Conservation (phyloP, 1,140 invertebrate species). For the Drosophila rufa region DNA sequence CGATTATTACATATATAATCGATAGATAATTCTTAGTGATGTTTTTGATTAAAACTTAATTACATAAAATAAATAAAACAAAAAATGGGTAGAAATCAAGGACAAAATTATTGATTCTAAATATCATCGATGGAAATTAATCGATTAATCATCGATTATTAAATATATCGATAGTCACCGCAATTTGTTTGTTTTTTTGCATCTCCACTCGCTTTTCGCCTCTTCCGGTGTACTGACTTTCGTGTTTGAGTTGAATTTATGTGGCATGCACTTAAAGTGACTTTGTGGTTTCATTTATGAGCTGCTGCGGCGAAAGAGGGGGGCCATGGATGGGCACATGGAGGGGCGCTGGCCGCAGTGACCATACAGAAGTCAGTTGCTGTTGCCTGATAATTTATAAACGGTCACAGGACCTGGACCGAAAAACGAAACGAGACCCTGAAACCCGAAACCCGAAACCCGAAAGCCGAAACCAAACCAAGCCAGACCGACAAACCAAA, state of each 20-base stretch:
- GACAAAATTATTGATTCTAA: too few species aligned
- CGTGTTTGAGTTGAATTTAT: conserved; percentile 55
- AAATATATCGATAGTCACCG: neutral
- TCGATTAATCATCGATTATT: neutral
- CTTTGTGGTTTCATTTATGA: conserved; percentile 77
- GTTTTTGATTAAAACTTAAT: too few species aligned
- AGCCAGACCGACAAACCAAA: conserved; percentile 39
- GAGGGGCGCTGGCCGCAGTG: conserved; percentile 48
- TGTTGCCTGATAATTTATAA: conserved; percentile 77
- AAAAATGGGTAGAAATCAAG: too few species aligned
- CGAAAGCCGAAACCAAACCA: conserved; percentile 21
- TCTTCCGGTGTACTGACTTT: conserved; percentile 1
- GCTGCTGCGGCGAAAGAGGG: conserved; percentile 56
- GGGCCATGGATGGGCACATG: neutral
- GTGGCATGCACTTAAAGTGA: conserved; percentile 70
- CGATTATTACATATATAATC: too few species aligned
- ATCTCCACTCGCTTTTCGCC: neutral
- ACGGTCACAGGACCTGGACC: conserved; percentile 33
- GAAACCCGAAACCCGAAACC: conserved; percentile 2
- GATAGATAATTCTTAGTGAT: too few species aligned
- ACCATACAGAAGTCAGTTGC: conserved; percentile 77
- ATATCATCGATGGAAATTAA: too few species aligned
- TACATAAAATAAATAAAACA: too few species aligned
- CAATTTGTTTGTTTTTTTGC: neutral
- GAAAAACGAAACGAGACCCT: conserved; percentile 30